Evolutionary conservation across 2,888 invertebrate species (phyloP).

Genomic region (Dasysyrphus tricinctus): DNA sequence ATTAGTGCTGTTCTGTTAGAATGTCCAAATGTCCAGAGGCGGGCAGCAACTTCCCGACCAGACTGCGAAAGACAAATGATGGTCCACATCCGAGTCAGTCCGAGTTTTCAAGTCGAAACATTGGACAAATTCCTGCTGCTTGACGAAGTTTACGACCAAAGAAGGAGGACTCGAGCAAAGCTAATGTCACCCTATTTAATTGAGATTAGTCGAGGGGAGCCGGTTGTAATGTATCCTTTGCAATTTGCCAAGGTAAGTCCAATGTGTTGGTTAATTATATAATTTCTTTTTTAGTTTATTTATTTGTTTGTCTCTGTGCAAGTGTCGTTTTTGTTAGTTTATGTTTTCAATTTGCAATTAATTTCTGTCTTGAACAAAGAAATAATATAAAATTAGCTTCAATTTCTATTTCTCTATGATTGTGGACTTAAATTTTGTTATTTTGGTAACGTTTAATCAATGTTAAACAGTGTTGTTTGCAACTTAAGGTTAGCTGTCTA

Average conservation of each 20-base stretch:
- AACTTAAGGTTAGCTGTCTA: no score
- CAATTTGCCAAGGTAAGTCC: slow-evolving; percentile 77
- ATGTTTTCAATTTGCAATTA: slow-evolving; percentile 34
- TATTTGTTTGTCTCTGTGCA: background rate
- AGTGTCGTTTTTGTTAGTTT: slow-evolving; percentile 6
- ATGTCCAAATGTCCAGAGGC: slow-evolving; percentile 69
- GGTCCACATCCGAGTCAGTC: slow-evolving; percentile 77
- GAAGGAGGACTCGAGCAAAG: slow-evolving; percentile 76
- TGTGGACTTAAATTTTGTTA: background rate
- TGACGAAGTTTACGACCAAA: slow-evolving; percentile 78
- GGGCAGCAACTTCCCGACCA: background rate
- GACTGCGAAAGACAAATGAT: slow-evolving; percentile 77
- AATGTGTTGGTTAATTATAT: slow-evolving; percentile 30
- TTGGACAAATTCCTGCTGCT: slow-evolving; percentile 77
- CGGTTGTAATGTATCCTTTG: slow-evolving; percentile 79
- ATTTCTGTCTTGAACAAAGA: background rate
- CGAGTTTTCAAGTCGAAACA: slow-evolving; percentile 74
- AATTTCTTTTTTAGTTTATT: background rate
- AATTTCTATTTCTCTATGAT: background rate
- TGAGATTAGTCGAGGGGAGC: slow-evolving; percentile 78
- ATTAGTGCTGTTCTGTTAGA: slow-evolving; percentile 77
- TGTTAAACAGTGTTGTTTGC: no score
- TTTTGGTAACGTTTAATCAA: background rate
- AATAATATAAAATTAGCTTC: background rate
- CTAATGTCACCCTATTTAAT: slow-evolving; percentile 79